A percentile compares a stretch with the other conserved stretches of the same genome.
phyloP scores from a whole-genome alignment of 2,797 vertebrate genomes.

The Scomberomorus guttatus region DNA sequence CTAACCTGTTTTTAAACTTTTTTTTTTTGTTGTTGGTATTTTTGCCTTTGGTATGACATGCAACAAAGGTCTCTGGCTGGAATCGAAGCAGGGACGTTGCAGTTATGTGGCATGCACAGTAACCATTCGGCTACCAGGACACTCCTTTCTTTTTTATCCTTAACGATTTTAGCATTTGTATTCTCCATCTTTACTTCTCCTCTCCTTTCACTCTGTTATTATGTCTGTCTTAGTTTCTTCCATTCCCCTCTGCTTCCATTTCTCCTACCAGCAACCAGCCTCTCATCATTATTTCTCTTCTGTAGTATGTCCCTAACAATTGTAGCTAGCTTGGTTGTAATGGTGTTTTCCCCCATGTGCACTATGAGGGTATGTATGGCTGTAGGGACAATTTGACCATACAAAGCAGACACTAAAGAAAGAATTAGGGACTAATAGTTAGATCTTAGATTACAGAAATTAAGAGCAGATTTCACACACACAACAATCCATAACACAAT shows the following conservation, averaged over 20 bases:
- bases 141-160: not conserved
- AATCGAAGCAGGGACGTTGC: too few species aligned
- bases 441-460: too few species aligned
- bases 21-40: too few species aligned
- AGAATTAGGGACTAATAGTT: not conserved
- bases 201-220: not conserved
- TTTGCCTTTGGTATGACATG: too few species aligned
- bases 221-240: not conserved
- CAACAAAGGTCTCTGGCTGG: too few species aligned
- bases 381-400: not conserved
- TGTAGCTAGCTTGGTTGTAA: constrained; percentile 2
- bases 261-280: not conserved
- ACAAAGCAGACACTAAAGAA: not conserved
- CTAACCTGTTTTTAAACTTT: too few species aligned
- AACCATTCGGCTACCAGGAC: too few species aligned
- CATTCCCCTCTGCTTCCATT: not conserved
- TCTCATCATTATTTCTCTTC: not conserved
- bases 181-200: not conserved
- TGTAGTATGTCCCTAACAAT: too few species aligned
- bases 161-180: not conserved
- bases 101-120: too few species aligned
- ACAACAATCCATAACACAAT: too few species aligned
- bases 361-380: not conserved
- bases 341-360: constrained; percentile 1
- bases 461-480: too few species aligned